Evolutionary conservation across 2,888 invertebrate species (phyloP), one percentile per base, ranked within the genome.

Genomic region (Yponomeuta plumbellus): DNA sequence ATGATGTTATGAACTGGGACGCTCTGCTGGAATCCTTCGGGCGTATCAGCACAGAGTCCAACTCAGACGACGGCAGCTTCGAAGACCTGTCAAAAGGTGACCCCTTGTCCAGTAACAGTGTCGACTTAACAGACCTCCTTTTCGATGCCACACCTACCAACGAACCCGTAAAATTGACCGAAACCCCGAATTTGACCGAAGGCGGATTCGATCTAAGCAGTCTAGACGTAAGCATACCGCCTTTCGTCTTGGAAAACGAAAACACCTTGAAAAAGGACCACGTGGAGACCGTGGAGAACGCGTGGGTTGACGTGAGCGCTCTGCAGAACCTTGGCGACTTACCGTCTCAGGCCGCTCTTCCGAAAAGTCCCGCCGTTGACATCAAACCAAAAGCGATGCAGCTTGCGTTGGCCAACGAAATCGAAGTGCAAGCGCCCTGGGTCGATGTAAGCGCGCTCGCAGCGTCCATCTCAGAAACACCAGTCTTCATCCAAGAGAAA

Each of bases 381-480:
- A 73, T 74, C 85, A 1, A 83, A 75, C 79, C 86, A 1, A 86
- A 86, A 82, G 95, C 95, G 0, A 91, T 95, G 73, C 94, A 96
- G 75, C 82, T 96, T 72, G 95, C 95, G 4, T 86, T 95, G 72
- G 95, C 95, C 0, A 94, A 95, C 52, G 95, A 96, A 76, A 93
- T 95, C 70, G 96, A 96, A 81, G 89, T 95, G 58, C 94, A 95
- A 69, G 93, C 94, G 0, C 94, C 94, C 0, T 96, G 96, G 96
- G 92, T 94, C 1, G 95, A 96, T 75, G 94, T 95, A 0, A 94
- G 94, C 71, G 94, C 94, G 5, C 82, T 95, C 67, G 93, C 94
- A 1, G 93, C 94, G 0, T 93, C 93, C 59, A 91, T 93, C 76
- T 92, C 93, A 70, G 92, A 93, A 85, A 92, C 93, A 0, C 93